phyloP scores from a whole-genome alignment of 2,888 invertebrate genomes.

The Dasypolia templi region DNA sequence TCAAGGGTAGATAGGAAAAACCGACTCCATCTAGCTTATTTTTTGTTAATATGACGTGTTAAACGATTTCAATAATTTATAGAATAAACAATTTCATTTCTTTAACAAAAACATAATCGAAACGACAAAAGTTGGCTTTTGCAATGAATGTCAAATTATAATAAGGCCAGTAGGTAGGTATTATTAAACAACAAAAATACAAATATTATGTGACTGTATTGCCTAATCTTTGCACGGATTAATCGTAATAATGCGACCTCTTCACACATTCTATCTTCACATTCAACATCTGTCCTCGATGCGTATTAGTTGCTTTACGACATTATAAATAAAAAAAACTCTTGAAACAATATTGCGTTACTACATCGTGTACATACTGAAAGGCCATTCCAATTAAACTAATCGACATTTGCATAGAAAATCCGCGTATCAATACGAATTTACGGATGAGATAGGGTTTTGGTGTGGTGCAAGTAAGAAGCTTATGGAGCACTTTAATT shows the following conservation, averaged over 20 bases:
- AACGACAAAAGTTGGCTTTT: neutral
- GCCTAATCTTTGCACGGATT: constrained; percentile 51
- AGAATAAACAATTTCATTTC: neutral
- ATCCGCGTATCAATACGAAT: constrained; percentile 74
- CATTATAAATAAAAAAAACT: constrained; percentile 60
- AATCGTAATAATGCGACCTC: constrained; percentile 56
- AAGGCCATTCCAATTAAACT: constrained; percentile 80
- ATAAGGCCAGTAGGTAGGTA: neutral
- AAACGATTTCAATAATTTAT: too few species aligned
- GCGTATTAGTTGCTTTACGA: constrained; percentile 67
- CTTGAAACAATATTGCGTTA: constrained; percentile 67
- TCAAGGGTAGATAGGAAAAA: too few species aligned
- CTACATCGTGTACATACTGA: constrained; percentile 61
- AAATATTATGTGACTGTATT: constrained; percentile 32
- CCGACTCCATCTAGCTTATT: too few species aligned
- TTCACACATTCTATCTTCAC: constrained; percentile 60
- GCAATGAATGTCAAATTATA: constrained; percentile 2
- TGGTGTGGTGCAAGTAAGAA: constrained; percentile 63
- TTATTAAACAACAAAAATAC: neutral
- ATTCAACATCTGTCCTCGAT: constrained; percentile 65
- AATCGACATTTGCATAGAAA: constrained; percentile 80
- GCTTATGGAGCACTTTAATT: neutral
- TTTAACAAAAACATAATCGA: constrained; percentile 11
- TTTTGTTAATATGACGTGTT: too few species aligned
- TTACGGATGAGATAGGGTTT: constrained; percentile 65